Evolutionary conservation across 2,113 vertebrate species (phyloP).

Genomic region (Spilogale gracilis): DNA sequence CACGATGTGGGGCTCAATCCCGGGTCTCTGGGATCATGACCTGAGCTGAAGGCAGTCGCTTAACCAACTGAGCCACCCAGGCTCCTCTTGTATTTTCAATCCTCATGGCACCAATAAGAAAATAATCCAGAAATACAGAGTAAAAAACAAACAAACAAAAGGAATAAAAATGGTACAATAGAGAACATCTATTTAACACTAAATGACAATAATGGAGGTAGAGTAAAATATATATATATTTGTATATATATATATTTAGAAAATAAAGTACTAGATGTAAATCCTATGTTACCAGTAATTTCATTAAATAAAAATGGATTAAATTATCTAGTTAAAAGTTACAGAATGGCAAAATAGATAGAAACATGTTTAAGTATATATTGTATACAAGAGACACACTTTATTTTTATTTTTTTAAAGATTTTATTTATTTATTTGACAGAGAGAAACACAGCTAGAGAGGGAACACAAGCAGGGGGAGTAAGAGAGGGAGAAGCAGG

Average conservation of each 20-base stretch:
- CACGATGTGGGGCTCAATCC: too few relatives aligned
- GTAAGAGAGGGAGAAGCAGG: too few relatives aligned
- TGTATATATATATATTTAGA: not conserved
- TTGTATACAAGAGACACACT: not conserved
- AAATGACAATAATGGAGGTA: not conserved
- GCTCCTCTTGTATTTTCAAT: not conserved
- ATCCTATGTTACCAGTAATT: not conserved
- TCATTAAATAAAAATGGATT: not conserved
- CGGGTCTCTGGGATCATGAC: too few relatives aligned
- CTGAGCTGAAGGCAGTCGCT: too few relatives aligned
- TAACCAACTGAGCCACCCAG: too few relatives aligned
- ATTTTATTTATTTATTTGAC: too few relatives aligned
- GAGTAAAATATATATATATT: not conserved
- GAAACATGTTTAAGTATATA: not conserved
- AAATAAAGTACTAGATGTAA: not conserved
- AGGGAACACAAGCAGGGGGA: too few relatives aligned
- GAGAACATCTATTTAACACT: not conserved
- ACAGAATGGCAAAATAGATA: not conserved
- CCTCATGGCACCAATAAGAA: not conserved
- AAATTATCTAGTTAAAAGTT: not conserved
- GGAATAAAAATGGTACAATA: not conserved
- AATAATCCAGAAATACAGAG: not conserved
- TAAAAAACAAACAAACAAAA: not conserved
- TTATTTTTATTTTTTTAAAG: not conserved
- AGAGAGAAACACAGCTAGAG: too few relatives aligned